A percentile compares a stretch with the other conserved stretches of the same genome.
Evolutionary conservation across 2,888 invertebrate species (phyloP).

Genomic region (Lutraria lutraria): DNA sequence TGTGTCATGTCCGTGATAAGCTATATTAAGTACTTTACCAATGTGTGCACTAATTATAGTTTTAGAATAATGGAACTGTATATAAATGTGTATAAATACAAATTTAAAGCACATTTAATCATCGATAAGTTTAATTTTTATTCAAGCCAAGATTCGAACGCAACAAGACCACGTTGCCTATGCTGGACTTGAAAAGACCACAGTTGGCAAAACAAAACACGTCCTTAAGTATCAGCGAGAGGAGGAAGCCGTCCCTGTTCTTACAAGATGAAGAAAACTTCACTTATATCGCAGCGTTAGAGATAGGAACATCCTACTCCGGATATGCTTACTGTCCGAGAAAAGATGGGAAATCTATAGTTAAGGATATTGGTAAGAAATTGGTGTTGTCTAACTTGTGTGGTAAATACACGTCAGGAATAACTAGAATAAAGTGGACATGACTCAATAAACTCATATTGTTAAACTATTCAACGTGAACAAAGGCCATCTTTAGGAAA

Average conservation of each 20-base stretch:
- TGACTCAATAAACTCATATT: too few relatives aligned
- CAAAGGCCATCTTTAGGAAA: too few relatives aligned
- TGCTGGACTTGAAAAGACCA: conserved; percentile 19
- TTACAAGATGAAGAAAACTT: conserved; percentile 45
- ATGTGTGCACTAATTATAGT: too few relatives aligned
- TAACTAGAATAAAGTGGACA: too few relatives aligned
- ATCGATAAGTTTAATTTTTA: not conserved
- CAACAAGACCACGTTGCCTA: conserved; percentile 41
- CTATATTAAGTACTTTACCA: too few relatives aligned
- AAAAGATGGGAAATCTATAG: conserved; percentile 57
- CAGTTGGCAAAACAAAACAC: conserved; percentile 34
- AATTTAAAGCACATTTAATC: too few relatives aligned
- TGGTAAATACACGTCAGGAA: too few relatives aligned
- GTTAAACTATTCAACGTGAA: too few relatives aligned
- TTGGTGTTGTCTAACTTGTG: not conserved
- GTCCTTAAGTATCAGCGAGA: conserved; percentile 18
- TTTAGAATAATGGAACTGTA: too few relatives aligned
- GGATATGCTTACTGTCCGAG: conserved; percentile 63
- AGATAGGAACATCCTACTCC: conserved; percentile 65
- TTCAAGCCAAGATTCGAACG: conserved; percentile 32
- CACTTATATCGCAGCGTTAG: conserved; percentile 61
- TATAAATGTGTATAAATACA: too few relatives aligned
- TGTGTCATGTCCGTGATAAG: too few relatives aligned
- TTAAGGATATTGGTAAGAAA: conserved; percentile 60
- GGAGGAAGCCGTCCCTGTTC: conserved; percentile 27